Evolutionary conservation across 2,113 vertebrate species (phyloP), one percentile per base, ranked within the genome.

Genomic region (Coptodon rendalli): DNA sequence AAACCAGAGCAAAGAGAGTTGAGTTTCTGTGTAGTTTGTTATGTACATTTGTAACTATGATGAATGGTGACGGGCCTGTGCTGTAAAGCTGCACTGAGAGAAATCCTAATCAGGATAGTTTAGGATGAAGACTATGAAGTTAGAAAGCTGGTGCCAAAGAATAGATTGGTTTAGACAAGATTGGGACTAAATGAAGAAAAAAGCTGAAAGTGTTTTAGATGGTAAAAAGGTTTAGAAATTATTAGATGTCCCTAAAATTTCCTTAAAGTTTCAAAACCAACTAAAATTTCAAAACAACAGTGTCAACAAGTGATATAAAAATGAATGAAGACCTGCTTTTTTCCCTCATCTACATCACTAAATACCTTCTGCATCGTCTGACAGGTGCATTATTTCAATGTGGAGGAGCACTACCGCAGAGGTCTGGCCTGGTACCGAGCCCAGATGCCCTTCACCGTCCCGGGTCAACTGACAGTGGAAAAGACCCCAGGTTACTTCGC

Each of bases 401-500:
- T 96, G 87, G 97, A 97, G 31, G 96, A 97, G 80, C 96, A 97
- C 86, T 97, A 91, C 80, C 93, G 61, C 6, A 93, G 93, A 19
- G 97, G 97, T 17, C 81, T 97, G 85, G 93, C 88, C 34, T 97
- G 97, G 97, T 97, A 97, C 91, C 94, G 95, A 6, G 87, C 96
- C 54, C 97, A 97, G 94, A 97, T 97, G 97, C 97, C 97, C 4
- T 40, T 95, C 73, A 96, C 95, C 11, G 43, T 91, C 24, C 90
- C 93, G 0, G 83, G n/a, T 9, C 97, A 97, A 91, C 92, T 97
- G 80, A 97, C 97, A 0, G 92, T 97, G 93, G 97, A 97, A 92
- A 97, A 97, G 89, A 97, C 97, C 31, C 97, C 97, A 0, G 97
- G 96, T 7, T 97, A 97, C 89, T 97, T 97, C 17, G 93, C 97